phyloP scores from a whole-genome alignment of 2,888 invertebrate species.

The Plebejus argus region DNA sequence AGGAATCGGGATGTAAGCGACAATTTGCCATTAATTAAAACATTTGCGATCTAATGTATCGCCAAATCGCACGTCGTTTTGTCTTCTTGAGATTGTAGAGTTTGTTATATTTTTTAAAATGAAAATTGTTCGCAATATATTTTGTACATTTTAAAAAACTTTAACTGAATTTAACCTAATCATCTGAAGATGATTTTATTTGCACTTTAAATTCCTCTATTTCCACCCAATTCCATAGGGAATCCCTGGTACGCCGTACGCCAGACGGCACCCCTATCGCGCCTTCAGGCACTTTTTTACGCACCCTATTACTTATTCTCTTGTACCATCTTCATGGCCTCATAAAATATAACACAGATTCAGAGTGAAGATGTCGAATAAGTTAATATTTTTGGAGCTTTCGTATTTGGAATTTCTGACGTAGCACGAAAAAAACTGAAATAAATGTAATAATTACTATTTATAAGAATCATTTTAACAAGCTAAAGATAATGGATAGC shows the following conservation, averaged over 20 bases:
- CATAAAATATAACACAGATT: slow-evolving; percentile 31
- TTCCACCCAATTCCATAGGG: background rate
- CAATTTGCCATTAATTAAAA: no score
- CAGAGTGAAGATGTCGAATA: slow-evolving; percentile 22
- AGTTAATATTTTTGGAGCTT: slow-evolving; percentile 25
- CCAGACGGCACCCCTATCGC: slow-evolving; percentile 33
- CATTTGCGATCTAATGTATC: no score
- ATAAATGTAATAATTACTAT: background rate
- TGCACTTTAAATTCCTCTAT: background rate
- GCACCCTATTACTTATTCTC: slow-evolving; percentile 31
- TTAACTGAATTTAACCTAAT: background rate
- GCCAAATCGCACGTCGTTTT: no score
- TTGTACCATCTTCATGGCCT: slow-evolving; percentile 29
- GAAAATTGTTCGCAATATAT: background rate
- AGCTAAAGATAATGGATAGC: no score
- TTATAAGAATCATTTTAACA: background rate
- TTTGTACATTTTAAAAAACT: background rate
- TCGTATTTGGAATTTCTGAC: background rate
- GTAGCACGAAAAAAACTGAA: background rate
- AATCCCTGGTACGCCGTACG: slow-evolving; percentile 33
- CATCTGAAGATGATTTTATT: background rate
- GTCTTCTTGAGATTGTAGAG: no score
- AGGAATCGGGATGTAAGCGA: no score
- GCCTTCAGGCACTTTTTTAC: slow-evolving; percentile 41
- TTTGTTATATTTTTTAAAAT: no score